Percentiles rank a stretch among this genome's conserved stretches.
Conservation (phyloP, 2,888 invertebrate species). For the Eupithecia insigniata region DNA sequence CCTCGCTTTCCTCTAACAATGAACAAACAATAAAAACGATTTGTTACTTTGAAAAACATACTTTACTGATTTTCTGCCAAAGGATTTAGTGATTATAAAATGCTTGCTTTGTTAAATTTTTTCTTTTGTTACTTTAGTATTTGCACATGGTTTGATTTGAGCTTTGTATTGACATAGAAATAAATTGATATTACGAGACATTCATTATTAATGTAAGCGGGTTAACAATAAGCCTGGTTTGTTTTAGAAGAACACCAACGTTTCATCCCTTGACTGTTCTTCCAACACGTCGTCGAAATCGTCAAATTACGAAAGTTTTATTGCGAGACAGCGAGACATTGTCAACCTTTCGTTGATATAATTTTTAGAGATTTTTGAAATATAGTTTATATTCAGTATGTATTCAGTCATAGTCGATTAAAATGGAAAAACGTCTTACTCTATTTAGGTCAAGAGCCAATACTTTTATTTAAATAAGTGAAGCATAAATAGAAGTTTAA, state of each 20-base stretch:
- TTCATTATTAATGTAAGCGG: too few species aligned
- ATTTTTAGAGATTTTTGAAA: too few species aligned
- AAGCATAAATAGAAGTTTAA: background rate
- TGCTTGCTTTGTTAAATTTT: background rate
- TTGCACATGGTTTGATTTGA: background rate
- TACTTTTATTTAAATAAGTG: constrained; percentile 7
- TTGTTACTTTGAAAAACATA: background rate
- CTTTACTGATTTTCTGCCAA: background rate
- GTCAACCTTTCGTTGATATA: too few species aligned
- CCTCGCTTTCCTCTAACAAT: constrained; percentile 4
- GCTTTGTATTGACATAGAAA: too few species aligned
- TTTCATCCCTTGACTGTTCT: too few species aligned
- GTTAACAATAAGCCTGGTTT: too few species aligned
- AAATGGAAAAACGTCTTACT: background rate
- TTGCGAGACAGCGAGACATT: too few species aligned
- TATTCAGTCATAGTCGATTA: background rate
- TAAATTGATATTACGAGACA: too few species aligned
- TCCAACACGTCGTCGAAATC: too few species aligned
- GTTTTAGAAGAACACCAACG: too few species aligned
- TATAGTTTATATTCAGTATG: too few species aligned
- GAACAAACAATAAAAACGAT: constrained; percentile 9
- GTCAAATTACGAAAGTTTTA: too few species aligned
- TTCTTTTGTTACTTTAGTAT: background rate
- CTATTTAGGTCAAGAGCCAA: background rate
- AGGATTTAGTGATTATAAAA: background rate